Base-by-base conservation (phyloP, 1,140 invertebrate species). In the Drosophila paulistorum region DNA sequence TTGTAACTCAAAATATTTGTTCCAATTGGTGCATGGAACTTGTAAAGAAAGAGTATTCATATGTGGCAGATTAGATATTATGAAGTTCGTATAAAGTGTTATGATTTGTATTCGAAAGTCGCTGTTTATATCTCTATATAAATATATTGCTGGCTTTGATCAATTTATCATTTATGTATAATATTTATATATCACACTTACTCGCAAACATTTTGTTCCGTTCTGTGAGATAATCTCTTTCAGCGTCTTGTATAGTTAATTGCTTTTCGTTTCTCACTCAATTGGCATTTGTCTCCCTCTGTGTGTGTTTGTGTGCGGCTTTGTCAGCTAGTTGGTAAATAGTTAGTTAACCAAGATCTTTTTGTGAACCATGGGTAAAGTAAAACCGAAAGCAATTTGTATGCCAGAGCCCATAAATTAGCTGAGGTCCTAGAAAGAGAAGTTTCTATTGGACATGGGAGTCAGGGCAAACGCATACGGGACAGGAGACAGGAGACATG, bases 341-440 rank as follows among this genome's bases (percentile, higher is more conserved):
- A 64, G 51, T 54, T 57, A 55, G 37, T 62, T 63, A 74, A 58
- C 13, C 14, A 33, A 9, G 14, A 3, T 64, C 55, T 61, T 65
- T 35, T 48, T 48, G 14, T 69, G 30, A 58, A 20, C 57, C 57
- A 33, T 20, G 11, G 9, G 9, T 11, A 60, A 60, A 13, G 37
- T 14, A 35, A 71, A 65, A 42, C 54, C 73, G 35, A 51, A 71
- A 59, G 66, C 77, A 87, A 86, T 86, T 86, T 86, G 82, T 86
- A 86, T 86, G 83, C 83, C 68, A 76, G 72, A 72, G 76, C 79
- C 79, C 79, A 86, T 86, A 86, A 87, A 86, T 86, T 82, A 87
- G 82, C 68, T 60, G 54, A n/a, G 83, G 72, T 63, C 71, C 55
- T 39, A 58, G 33, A 67, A 59, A 71, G 26, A 51, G 65, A 74